Conservation (phyloP, 2,797 vertebrate species). For the Ceyx erithaca region DNA sequence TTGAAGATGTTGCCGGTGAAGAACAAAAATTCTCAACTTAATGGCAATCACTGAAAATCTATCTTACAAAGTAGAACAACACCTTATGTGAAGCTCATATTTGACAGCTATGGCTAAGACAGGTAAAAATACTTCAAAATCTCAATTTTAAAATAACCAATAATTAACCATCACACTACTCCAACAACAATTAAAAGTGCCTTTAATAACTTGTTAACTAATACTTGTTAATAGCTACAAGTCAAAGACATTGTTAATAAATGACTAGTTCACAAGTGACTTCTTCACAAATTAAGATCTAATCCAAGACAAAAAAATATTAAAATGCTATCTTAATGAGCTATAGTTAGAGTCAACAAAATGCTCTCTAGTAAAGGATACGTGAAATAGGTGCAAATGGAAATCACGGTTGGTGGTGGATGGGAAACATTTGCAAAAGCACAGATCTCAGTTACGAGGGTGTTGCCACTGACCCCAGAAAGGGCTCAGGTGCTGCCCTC, state of each 20-base stretch:
- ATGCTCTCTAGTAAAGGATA: neutral
- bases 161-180: neutral
- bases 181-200: neutral
- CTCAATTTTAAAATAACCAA: neutral
- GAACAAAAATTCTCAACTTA: neutral
- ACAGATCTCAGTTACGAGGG: neutral
- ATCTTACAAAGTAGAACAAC: neutral
- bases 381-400: neutral
- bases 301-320: neutral
- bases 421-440: conserved; percentile 27
- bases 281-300: neutral
- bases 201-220: neutral
- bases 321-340: neutral
- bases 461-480: neutral
- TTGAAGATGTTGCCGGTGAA: neutral
- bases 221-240: neutral
- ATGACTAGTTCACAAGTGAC: too few relatives aligned
- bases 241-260: neutral
- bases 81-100: neutral
- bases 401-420: conserved; percentile 9
- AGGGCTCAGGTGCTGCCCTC: neutral
- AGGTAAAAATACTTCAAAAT: neutral
- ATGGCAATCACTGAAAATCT: neutral
- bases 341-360: neutral
- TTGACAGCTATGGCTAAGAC: neutral